These are phyloP conservation scores for Tetragnatha montana DNA, from an alignment of 2,888 invertebrate genomes.

Conservation along the genomic window DNA sequence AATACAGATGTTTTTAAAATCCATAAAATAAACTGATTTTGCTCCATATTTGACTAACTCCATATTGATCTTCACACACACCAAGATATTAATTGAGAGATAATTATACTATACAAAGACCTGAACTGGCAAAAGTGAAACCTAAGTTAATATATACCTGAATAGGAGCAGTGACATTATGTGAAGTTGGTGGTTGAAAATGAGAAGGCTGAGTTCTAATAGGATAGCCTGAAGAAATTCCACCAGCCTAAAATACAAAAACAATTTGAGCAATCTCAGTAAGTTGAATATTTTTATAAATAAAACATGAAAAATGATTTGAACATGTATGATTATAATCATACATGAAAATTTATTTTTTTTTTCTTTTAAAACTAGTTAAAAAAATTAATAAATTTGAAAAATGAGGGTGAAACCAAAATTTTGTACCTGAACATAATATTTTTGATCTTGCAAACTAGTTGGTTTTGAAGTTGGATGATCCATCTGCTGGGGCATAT, in stretches of 20 bases:
- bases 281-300: not conserved
- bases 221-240: constrained; percentile 90
- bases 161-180: constrained; percentile 50
- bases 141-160: constrained; percentile 52
- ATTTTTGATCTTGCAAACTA: constrained; percentile 71
- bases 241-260: constrained; percentile 82
- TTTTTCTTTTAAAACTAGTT: no score
- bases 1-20: no score
- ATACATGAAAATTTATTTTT: no score
- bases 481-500: constrained; percentile 71
- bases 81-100: no score
- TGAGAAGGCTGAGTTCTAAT: constrained; percentile 80
- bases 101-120: no score
- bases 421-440: constrained; percentile 72
- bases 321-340: no score
- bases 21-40: no score
- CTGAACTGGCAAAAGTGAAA: no score
- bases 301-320: not conserved
- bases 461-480: constrained; percentile 72
- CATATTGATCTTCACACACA: no score
- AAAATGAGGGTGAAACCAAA: no score
- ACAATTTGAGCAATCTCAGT: not conserved
- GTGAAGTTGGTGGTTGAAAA: constrained; percentile 72
- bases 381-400: no score
- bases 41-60: no score